Evolutionary conservation across 2,888 invertebrate species (phyloP).

Genomic region (Scrobipalpa atriplicella): DNA sequence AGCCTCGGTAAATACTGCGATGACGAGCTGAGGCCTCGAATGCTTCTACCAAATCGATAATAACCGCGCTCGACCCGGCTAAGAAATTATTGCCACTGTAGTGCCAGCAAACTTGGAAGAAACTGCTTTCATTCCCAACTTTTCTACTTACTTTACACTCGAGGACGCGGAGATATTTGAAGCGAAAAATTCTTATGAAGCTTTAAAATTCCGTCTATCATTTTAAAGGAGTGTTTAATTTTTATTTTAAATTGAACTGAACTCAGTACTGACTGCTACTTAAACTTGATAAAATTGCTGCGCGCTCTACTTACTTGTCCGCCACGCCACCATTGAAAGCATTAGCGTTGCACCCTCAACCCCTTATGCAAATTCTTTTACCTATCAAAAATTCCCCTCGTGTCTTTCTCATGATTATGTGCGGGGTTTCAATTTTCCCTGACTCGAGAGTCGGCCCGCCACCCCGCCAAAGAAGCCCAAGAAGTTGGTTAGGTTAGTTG

Average conservation of each 20-base stretch:
- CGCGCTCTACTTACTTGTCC: too few relatives aligned
- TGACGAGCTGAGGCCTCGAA: slow-evolving; percentile 45
- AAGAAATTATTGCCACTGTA: slow-evolving; percentile 40
- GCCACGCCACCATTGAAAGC: background rate
- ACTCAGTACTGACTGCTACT: background rate
- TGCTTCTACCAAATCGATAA: slow-evolving; percentile 37
- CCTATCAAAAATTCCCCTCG: slow-evolving; percentile 22
- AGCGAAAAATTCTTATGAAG: slow-evolving; percentile 17
- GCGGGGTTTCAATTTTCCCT: slow-evolving; percentile 77
- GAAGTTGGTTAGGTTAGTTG: slow-evolving; percentile 79
- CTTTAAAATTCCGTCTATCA: slow-evolving; percentile 12
- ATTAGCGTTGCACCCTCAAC: background rate
- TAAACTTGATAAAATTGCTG: background rate
- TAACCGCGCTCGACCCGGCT: slow-evolving; percentile 42
- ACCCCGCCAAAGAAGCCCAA: slow-evolving; percentile 79
- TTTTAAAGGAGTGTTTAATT: slow-evolving; percentile 3
- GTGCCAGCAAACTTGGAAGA: slow-evolving; percentile 30
- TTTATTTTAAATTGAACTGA: background rate
- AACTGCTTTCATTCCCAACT: slow-evolving; percentile 33
- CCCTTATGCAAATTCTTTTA: slow-evolving; percentile 13
- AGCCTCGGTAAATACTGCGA: slow-evolving; percentile 40
- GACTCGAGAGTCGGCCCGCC: slow-evolving; percentile 75
- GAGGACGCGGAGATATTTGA: slow-evolving; percentile 25
- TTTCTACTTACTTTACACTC: slow-evolving; percentile 28
- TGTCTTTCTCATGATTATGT: slow-evolving; percentile 28